Evolutionary conservation across 2,888 invertebrate species (phyloP).

Genomic region (Hirtodrosophila confusa): DNA sequence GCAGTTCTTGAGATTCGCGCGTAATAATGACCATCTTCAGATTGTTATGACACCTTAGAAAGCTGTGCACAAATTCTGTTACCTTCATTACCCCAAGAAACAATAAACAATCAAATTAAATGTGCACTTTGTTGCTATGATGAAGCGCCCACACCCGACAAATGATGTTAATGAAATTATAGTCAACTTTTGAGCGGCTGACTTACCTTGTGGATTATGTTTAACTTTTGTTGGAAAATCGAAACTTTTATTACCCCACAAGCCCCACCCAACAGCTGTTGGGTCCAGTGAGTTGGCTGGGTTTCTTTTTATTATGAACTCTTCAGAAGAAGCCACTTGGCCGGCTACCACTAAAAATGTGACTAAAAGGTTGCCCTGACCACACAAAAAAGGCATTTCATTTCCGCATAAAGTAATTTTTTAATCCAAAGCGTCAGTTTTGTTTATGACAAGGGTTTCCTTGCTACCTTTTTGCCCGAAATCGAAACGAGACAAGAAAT

Average conservation of each 20-base stretch:
- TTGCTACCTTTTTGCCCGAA: slow-evolving; percentile 10
- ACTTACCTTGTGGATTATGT: slow-evolving; percentile 55
- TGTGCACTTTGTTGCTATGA: slow-evolving; percentile 37
- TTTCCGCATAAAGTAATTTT: slow-evolving; percentile 55
- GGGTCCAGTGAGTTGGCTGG: neutral
- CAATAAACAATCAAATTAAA: slow-evolving; percentile 66
- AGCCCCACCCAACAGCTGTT: slow-evolving; percentile 4
- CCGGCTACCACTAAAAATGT: slow-evolving; percentile 33
- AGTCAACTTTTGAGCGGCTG: slow-evolving; percentile 51
- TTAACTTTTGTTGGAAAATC: slow-evolving; percentile 52
- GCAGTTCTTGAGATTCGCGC: slow-evolving; percentile 9
- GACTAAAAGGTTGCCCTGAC: slow-evolving; percentile 15
- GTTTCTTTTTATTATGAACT: slow-evolving; percentile 21
- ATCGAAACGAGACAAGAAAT: slow-evolving; percentile 12
- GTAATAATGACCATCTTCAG: slow-evolving; percentile 17
- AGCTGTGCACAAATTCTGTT: slow-evolving; percentile 13
- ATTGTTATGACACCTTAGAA: slow-evolving; percentile 41
- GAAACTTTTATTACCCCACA: slow-evolving; percentile 44
- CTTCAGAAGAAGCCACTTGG: slow-evolving; percentile 19
- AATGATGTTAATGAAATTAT: slow-evolving; percentile 67
- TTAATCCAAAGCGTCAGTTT: slow-evolving; percentile 35
- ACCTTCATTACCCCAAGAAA: slow-evolving; percentile 17
- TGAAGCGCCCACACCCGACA: slow-evolving; percentile 5
- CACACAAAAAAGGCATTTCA: slow-evolving; percentile 22
- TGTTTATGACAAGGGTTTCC: slow-evolving; percentile 30